These are phyloP conservation scores for Didymodactylos carnosus DNA, from an alignment of 2,888 invertebrate species.

Conservation along the genomic window DNA sequence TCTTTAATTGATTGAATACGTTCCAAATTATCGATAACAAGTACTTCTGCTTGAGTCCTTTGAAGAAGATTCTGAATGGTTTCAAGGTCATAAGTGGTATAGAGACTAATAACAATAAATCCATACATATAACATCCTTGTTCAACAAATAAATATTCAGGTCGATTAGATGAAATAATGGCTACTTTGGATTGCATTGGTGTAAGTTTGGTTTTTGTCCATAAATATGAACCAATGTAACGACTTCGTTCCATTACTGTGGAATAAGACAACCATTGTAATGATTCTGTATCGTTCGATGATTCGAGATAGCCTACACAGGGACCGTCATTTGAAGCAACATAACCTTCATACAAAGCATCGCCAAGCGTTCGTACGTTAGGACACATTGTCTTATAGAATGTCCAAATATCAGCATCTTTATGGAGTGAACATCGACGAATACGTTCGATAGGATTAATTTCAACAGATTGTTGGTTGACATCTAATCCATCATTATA, in stretches of 20 bases:
- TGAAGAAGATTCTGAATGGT: slow-evolving; percentile 4
- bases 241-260: not conserved
- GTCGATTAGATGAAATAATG: not conserved
- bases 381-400: not conserved
- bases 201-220: not conserved
- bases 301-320: not conserved
- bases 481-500: not conserved
- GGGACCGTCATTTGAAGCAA: not conserved
- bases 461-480: not conserved
- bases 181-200: not conserved
- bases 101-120: not conserved
- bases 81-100: slow-evolving; percentile 5
- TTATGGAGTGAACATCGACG: not conserved
- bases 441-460: not conserved
- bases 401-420: not conserved
- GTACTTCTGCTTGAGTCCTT: not conserved
- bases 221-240: not conserved
- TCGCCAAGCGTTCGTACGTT: not conserved
- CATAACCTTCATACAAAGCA: not conserved
- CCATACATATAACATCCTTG: slow-evolving; percentile 9
- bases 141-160: slow-evolving; percentile 47
- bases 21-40: not conserved
- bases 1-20: not conserved
- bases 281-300: not conserved
- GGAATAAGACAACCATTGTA: not conserved